Conservation (phyloP, 2,888 invertebrate species). For the Euplagia quadripunctaria region DNA sequence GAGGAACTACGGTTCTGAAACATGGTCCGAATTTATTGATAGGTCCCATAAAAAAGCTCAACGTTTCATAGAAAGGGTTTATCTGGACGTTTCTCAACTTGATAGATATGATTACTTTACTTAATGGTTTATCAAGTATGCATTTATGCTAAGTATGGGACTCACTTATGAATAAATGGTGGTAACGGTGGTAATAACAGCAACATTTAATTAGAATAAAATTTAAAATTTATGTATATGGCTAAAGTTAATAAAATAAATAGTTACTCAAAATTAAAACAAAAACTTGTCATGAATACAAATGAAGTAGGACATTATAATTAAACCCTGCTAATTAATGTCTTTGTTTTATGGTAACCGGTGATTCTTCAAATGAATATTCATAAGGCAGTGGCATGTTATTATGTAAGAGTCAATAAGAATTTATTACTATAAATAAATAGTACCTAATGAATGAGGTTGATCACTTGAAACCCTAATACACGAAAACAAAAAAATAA, state of each 20-base stretch:
- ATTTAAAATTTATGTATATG: background rate
- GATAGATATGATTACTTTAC: background rate
- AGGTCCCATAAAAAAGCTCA: background rate
- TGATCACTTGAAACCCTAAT: too few species aligned
- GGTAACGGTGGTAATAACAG: background rate
- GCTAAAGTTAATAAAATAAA: background rate
- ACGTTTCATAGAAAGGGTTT: background rate
- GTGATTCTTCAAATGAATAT: background rate
- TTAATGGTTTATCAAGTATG: background rate
- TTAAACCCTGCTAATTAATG: background rate
- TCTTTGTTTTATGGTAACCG: too few species aligned
- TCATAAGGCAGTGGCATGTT: background rate
- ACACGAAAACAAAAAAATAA: too few species aligned
- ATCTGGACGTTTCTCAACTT: background rate
- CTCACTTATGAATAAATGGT: background rate
- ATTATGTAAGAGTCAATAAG: background rate
- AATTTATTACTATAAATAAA: background rate
- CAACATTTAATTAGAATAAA: background rate
- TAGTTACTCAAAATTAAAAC: background rate
- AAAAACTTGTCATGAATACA: background rate
- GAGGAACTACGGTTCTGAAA: background rate
- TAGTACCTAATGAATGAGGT: too few species aligned
- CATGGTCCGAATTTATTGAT: background rate
- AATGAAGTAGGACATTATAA: background rate
- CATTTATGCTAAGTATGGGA: background rate